A percentile compares a stretch with the other conserved stretches of the same genome.
Evolutionary conservation across 1,140 invertebrate genomes (phyloP).

Genomic region (Pseudomyrmex dendroicus): DNA sequence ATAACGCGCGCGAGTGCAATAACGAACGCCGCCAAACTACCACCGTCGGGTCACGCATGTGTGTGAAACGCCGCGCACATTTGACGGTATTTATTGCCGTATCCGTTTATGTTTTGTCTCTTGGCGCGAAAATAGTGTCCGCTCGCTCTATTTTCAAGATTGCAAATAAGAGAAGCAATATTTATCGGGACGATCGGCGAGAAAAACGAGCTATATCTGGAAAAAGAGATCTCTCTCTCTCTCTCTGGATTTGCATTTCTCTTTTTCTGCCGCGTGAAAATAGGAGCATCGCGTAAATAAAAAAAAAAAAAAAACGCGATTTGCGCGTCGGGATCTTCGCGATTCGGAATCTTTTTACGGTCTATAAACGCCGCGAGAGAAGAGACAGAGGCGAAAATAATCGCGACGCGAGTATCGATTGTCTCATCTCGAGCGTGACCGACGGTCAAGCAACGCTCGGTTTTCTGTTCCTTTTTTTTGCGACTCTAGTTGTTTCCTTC

Average conservation of each 20-base stretch:
- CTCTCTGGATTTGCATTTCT: not conserved
- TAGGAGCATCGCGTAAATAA: not conserved
- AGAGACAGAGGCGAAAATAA: constrained; percentile 13
- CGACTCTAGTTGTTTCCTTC: not conserved
- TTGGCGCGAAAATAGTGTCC: too few species aligned
- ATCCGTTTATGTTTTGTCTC: too few species aligned
- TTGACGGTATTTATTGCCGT: too few species aligned
- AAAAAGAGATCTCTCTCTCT: too few species aligned
- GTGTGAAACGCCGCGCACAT: too few species aligned
- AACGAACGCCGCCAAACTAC: not conserved
- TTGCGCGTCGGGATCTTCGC: not conserved
- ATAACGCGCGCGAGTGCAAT: not conserved
- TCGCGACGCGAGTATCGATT: constrained; percentile 30
- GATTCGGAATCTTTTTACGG: not conserved
- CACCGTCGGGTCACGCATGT: not conserved
- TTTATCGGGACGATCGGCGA: too few species aligned
- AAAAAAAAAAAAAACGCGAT: not conserved
- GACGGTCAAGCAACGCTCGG: not conserved
- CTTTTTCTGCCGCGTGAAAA: not conserved
- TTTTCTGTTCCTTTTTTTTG: not conserved
- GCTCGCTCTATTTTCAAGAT: too few species aligned
- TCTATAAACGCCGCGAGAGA: not conserved
- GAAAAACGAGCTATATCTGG: too few species aligned
- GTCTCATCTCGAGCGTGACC: constrained; percentile 2
- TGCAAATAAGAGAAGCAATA: too few species aligned